phyloP scores from a whole-genome alignment of 2,888 invertebrate species.

The Eurytoma adleriae region DNA sequence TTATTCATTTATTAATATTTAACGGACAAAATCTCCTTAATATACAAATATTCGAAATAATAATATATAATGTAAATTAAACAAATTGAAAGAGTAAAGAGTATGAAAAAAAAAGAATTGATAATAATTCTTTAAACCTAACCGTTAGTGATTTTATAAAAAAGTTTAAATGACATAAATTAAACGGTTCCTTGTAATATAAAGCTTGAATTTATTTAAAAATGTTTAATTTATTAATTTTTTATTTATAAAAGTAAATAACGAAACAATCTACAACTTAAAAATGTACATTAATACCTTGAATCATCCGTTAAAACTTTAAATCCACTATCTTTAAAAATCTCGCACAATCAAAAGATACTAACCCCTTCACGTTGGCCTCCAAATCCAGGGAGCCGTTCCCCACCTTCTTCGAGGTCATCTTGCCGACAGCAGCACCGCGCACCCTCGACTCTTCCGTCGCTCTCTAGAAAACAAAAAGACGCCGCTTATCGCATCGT shows the following conservation, averaged over 20 bases:
- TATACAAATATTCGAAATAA: neutral
- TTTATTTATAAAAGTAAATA: too few species aligned
- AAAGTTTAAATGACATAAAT: too few species aligned
- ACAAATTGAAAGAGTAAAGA: neutral
- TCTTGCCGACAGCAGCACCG: neutral
- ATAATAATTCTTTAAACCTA: neutral
- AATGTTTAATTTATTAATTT: too few species aligned
- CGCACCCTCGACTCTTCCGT: too few species aligned
- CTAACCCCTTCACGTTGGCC: conserved; percentile 39
- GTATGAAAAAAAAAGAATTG: too few species aligned
- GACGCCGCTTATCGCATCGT: neutral
- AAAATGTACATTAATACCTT: neutral
- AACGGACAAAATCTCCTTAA: neutral
- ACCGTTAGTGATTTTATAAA: too few species aligned
- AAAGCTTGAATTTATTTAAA: too few species aligned
- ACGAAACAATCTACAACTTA: too few species aligned
- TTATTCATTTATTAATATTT: neutral
- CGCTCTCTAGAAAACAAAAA: neutral
- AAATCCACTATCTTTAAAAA: too few species aligned
- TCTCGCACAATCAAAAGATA: neutral
- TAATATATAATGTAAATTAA: neutral
- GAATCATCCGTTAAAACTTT: too few species aligned
- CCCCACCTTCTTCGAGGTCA: conserved; percentile 16
- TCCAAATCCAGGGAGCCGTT: conserved; percentile 29
- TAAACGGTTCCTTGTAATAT: too few species aligned